phyloP scores from a whole-genome alignment of 2,888 invertebrate genomes.

The Melitaea athalia region DNA sequence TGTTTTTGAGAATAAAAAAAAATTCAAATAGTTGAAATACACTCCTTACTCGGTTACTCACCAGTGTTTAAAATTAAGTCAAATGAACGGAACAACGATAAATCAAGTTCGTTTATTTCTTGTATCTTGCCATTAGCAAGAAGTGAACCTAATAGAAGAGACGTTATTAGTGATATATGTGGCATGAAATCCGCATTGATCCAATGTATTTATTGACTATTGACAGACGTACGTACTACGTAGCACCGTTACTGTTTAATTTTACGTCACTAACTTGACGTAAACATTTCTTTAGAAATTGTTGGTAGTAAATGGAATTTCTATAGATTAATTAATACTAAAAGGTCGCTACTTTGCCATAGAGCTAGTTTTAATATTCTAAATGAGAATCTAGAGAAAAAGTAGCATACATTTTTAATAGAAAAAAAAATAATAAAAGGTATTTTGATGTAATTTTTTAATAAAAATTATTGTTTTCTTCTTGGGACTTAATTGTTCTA shows the following conservation, averaged over 20 bases:
- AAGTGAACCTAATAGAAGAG: conserved; percentile 23
- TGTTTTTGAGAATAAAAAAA: neutral
- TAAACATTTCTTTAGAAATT: conserved; percentile 11
- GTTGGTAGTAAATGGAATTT: neutral
- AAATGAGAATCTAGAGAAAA: too few species aligned
- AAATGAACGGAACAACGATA: conserved; percentile 18
- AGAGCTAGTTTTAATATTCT: neutral
- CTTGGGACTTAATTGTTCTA: too few species aligned
- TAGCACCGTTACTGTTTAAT: conserved; percentile 13
- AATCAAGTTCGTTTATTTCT: conserved; percentile 28
- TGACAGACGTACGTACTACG: conserved; percentile 16
- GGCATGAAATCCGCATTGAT: conserved; percentile 22
- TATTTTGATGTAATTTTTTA: neutral
- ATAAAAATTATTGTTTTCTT: neutral
- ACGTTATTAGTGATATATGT: conserved; percentile 28
- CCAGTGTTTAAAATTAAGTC: neutral
- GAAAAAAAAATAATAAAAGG: neutral
- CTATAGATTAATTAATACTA: neutral
- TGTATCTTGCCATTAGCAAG: conserved; percentile 26
- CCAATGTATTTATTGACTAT: conserved; percentile 33
- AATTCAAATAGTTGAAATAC: too few species aligned
- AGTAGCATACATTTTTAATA: too few species aligned
- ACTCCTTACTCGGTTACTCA: neutral
- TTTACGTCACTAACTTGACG: conserved; percentile 17
- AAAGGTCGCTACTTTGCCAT: neutral